Base-by-base conservation (phyloP, 1,140 invertebrate genomes). In the Drosophila baimaii region DNA sequence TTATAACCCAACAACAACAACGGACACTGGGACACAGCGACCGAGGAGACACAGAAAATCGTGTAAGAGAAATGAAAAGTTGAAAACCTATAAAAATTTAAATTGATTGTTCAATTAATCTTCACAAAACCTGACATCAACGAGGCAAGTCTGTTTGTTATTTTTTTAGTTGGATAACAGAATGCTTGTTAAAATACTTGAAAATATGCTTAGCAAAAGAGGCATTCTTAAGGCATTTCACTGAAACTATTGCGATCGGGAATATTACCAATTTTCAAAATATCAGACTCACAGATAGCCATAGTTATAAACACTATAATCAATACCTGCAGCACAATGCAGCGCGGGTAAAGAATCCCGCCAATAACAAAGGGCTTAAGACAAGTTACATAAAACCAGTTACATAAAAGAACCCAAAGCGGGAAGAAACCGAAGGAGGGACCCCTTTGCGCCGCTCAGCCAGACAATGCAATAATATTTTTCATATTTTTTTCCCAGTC, bases 91-190 rank as follows among this genome's bases (percentile, higher is more conserved):
- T 91, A 91, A 89, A 91, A 89, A 89, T 86, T 89, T 69, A 91
- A 91, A 91, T 91, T 91, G 89, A 91, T 91, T 89, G 89, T 89
- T 91, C 84, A 91, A 91, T 91, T 91, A 91, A 91, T 91, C 89
- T 91, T 91, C 64, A 83, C 71, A 91, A 71, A 86, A 82, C 79
- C 79, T 89, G 84, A 89, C 89, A 90, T 90, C 80, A 73, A 72
- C 37, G 17, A 62, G 35, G 63, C 44, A 49, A 52, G 70, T 64
- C 46, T 70, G 43, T 66, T 64, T 23, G 21, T 21, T 35, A 47
- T 46, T 63, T 19, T 10, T 17, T 10, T 25, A 21, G 12, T 13
- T 23, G 43, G 15, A 43, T 8, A 46, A 10, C 15, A 15, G 25
- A 39, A 17, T 25, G n/a, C 15, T 9, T 31, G n/a, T 43, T 33